Evolutionary conservation across 2,888 invertebrate genomes (phyloP), one percentile per base, ranked within the genome.

Genomic region (Eupithecia insigniata): DNA sequence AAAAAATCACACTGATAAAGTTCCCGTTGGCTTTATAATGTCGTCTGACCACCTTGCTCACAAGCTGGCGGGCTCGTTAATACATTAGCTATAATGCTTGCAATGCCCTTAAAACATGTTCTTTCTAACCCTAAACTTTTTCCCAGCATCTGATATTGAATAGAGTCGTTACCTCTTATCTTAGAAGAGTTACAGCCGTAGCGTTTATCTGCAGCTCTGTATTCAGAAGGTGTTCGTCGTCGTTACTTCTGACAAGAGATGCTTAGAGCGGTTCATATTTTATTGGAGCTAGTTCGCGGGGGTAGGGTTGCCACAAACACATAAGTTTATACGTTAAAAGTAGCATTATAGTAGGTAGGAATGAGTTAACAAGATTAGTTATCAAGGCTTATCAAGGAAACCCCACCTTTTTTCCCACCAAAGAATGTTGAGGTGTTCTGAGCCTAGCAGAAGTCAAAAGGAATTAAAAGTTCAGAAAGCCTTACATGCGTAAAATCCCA

Each of bases 151-250:
- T 71, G 73, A 70, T 73, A 77, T 72, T 67, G 67, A 22, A 60
- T 66, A 22, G 39, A 67, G 74, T 69, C 73, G 73, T 78, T 72
- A 69, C 58, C 34, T 32, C 67, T 77, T 76, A 80, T 73, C 78
- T 62, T 32, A 51, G 72, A 81, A 80, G 81, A 84, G 80, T 83
- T 78, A 79, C 55, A 18, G 66, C 34, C 36, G 75, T 67, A 67
- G 65, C 72, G 71, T 73, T 85, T 86, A 84, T 86, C 87, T 81
- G 80, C 75, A 76, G 83, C 90, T 88, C 86, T 72, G 90, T 93
- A 93, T 93, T 93, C 93, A 89, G 89, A 93, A 93, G 93, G 93
- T 93, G 93, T 92, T 92, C 88, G 84, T 83, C 88, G 89, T 90
- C 91, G 87, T 93, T 92, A 90, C 88, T 90, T 88, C 85, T 79